These are phyloP conservation scores for Muraenolepis orangiensis DNA, from an alignment of 2,797 vertebrate species.

Conservation along the genomic window DNA sequence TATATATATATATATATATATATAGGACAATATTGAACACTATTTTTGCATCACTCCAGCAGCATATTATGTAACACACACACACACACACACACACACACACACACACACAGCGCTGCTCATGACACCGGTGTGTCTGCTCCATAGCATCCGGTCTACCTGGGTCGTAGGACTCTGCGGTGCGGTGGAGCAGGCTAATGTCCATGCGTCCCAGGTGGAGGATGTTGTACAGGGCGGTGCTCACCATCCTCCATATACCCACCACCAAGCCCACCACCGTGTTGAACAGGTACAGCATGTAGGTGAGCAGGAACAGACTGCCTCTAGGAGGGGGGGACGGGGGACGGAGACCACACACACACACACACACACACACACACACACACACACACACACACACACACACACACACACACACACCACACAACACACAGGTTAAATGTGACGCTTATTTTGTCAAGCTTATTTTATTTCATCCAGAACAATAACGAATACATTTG, in stretches of 20 bases:
- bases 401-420: neutral
- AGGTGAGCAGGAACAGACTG: constrained; percentile 79
- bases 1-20: no score
- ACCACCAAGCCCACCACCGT: constrained; percentile 76
- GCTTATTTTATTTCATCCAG: neutral
- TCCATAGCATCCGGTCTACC: no score
- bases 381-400: neutral
- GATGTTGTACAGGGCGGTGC: constrained; percentile 86
- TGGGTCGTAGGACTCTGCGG: constrained; percentile 81
- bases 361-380: neutral
- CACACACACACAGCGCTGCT: neutral
- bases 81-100: no score
- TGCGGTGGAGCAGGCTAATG: constrained; percentile 82
- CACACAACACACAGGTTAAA: no score
- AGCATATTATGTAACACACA: neutral
- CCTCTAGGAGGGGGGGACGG: no score
- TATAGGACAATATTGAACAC: neutral
- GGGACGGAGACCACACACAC: constrained; percentile 5
- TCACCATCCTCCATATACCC: constrained; percentile 78
- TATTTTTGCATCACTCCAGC: neutral
- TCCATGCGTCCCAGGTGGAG: constrained; percentile 87
- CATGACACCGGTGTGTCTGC: no score
- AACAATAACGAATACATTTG: neutral
- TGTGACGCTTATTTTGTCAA: no score
- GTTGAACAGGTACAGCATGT: constrained; percentile 86